Conservation (phyloP, 1,140 invertebrate species). For the Zaprionus ornatus region DNA sequence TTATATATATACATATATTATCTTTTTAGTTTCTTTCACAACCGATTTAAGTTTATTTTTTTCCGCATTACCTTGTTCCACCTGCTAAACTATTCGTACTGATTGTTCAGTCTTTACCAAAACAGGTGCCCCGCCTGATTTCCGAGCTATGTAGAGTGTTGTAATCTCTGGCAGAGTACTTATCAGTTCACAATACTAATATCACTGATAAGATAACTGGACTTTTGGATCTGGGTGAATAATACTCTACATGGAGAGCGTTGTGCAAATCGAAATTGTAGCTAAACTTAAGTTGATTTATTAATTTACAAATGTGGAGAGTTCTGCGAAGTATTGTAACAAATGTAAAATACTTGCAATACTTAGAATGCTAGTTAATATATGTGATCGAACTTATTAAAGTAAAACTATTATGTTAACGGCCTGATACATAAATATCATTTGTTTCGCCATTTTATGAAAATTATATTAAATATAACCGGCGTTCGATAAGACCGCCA, state of each 20-base stretch:
- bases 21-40: not conserved
- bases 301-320: not conserved
- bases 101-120: constrained; percentile 30
- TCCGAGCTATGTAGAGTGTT: constrained; percentile 31
- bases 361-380: not conserved
- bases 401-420: not conserved
- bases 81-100: constrained; percentile 68
- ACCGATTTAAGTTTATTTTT: not conserved
- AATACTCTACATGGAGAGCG: constrained; percentile 24
- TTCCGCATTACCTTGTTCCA: constrained; percentile 63
- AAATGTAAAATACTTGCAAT: not conserved
- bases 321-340: not conserved
- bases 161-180: constrained; percentile 49
- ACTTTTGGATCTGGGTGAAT: constrained; percentile 50
- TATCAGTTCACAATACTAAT: constrained; percentile 56
- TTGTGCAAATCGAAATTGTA: constrained; percentile 47
- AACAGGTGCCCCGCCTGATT: constrained; percentile 54
- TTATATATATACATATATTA: not conserved
- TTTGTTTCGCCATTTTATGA: no score
- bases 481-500: not conserved
- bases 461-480: not conserved
- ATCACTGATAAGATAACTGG: constrained; percentile 57
- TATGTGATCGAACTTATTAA: not conserved
- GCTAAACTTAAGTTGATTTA: not conserved
- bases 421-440: no score